Base-by-base conservation (phyloP, 2,888 invertebrate genomes). In the Thymelicus sylvestris region DNA sequence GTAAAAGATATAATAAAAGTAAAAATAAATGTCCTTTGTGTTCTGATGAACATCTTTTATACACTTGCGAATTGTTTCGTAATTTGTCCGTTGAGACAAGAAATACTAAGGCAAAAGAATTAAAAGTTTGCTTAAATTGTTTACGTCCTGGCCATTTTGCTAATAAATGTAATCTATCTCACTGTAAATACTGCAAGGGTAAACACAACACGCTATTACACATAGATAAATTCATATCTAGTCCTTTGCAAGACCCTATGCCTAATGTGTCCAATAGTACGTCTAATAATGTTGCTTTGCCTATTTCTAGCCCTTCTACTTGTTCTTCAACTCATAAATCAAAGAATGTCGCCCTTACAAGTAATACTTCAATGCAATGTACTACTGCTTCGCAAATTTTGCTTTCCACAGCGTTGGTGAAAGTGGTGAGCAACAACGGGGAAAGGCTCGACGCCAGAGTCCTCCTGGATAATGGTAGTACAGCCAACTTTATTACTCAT, bases 391-490 rank as follows among this genome's bases (percentile, higher is more conserved):
- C 19, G 62, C 12, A 47, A 55, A 60, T 19, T 19, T 19, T 19
- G 12, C 74, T 78, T 15, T 79, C 77, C 75, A 76, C 77, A 77
- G 74, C 75, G 39, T 19, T 77, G 55, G 76, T 74, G 57, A 73
- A 74, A 47, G 75, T 76, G 15, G n/a, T 39, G 41, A 12, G 12
- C 47, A 2, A 15, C 13, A 19, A 39, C 41, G 62, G 62, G 47
- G 62, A 44, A 19, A 6, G 15, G 47, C 7, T 19, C 47, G 39
- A 41, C 24, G 62, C 62, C 15, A 24, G 62, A 38, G 7, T 62
- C n/a, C 12, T 62, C 1, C 62, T 62, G 39, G 62, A 62, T 47
- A 74, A 75, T 47, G 75, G 75, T 10, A 75, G 75, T 50, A 75
- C 75, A 10, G 66, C 73, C 13, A 72, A 75, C 41, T 74, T 74